phyloP scores from a whole-genome alignment of 2,113 vertebrate genomes.

The Rhynchomys soricoides region DNA sequence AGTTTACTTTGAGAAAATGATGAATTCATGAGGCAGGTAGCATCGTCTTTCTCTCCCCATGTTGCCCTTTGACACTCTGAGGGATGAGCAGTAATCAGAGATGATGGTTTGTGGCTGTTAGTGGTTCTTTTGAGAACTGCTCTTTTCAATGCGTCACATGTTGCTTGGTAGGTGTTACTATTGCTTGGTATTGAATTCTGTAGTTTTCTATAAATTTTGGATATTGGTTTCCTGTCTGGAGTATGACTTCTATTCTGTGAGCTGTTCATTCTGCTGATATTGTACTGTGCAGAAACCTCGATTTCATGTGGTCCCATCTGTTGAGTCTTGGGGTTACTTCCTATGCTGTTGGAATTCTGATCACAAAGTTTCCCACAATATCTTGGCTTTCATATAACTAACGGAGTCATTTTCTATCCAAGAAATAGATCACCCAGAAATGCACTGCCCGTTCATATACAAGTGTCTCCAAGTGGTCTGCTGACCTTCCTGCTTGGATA shows the following conservation, averaged over 20 bases:
- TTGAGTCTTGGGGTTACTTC: background rate
- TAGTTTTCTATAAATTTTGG: background rate
- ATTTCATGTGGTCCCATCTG: background rate
- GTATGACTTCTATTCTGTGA: background rate
- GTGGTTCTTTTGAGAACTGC: background rate
- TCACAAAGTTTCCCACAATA: background rate
- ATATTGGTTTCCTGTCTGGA: background rate
- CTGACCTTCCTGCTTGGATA: no score
- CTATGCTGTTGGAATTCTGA: background rate
- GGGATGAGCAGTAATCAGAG: background rate
- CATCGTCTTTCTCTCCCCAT: conserved; percentile 16
- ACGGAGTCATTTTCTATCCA: background rate
- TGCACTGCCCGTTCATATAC: no score
- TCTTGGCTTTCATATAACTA: background rate
- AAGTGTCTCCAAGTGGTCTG: no score
- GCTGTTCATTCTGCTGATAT: background rate
- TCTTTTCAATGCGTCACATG: background rate
- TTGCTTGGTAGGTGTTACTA: background rate
- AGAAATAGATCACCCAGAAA: background rate
- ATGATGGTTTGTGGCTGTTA: background rate
- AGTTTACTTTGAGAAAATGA: conserved; percentile 18
- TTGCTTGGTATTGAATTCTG: background rate
- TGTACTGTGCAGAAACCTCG: background rate
- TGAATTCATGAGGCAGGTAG: background rate
- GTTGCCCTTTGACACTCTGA: conserved; percentile 2